phyloP scores from a whole-genome alignment of 2,888 invertebrate genomes.

The Archips xylosteana region DNA sequence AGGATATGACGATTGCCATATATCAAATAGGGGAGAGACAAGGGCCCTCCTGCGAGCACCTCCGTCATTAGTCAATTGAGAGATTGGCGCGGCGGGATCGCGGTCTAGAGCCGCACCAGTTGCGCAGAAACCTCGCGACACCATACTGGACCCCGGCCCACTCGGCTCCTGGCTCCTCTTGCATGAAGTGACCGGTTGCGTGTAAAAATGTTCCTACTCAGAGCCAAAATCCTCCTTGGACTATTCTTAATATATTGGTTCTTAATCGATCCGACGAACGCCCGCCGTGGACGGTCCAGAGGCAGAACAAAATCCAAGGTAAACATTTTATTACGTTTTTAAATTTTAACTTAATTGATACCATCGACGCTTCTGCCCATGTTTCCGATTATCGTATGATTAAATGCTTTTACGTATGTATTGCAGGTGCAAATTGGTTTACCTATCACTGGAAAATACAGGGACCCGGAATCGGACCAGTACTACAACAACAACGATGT shows the following conservation, averaged over 20 bases:
- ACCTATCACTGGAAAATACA: slow-evolving; percentile 95
- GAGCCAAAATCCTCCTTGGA: slow-evolving; percentile 55
- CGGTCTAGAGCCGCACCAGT: slow-evolving; percentile 57
- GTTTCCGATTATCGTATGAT: not conserved
- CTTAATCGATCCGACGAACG: slow-evolving; percentile 66
- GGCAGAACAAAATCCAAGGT: slow-evolving; percentile 92
- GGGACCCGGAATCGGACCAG: slow-evolving; percentile 95
- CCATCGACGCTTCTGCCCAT: not conserved
- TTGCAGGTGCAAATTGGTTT: slow-evolving; percentile 92
- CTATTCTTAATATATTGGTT: slow-evolving; percentile 60
- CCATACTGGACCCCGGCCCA: slow-evolving; percentile 49
- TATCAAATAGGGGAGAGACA: slow-evolving; percentile 76
- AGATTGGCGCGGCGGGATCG: slow-evolving; percentile 71
- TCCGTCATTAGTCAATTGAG: slow-evolving; percentile 80
- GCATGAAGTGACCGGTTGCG: not conserved
- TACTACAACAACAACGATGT: slow-evolving; percentile 96
- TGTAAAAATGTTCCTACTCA: slow-evolving; percentile 62
- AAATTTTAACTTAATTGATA: not conserved
- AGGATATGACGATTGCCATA: slow-evolving; percentile 71
- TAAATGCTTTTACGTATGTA: not conserved
- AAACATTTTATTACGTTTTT: slow-evolving; percentile 31
- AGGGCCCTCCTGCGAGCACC: slow-evolving; percentile 74
- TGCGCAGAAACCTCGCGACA: slow-evolving; percentile 60
- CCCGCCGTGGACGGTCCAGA: slow-evolving; percentile 89
- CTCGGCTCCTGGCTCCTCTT: slow-evolving; percentile 23